Evolutionary conservation across 2,888 invertebrate species (phyloP).

Genomic region (Hydrotaea diabolus): DNA sequence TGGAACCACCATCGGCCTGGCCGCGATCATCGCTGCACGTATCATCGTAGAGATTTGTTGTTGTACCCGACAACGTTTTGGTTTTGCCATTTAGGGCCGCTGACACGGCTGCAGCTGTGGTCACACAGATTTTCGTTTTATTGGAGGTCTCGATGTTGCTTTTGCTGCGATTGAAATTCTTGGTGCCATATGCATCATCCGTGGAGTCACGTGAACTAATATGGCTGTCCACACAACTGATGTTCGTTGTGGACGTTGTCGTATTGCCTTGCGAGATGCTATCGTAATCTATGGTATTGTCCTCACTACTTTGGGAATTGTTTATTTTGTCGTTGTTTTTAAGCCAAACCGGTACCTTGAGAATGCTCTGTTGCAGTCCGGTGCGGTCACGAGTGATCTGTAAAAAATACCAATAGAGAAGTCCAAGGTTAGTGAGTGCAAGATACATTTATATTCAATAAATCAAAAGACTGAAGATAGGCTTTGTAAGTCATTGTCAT

Average conservation of each 20-base stretch:
- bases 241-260: slow-evolving; percentile 69
- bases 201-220: slow-evolving; percentile 43
- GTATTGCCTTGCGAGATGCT: slow-evolving; percentile 68
- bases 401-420: slow-evolving; percentile 1
- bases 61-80: slow-evolving; percentile 66
- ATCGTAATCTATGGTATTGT: slow-evolving; percentile 68
- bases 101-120: slow-evolving; percentile 38
- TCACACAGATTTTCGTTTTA: slow-evolving; percentile 75
- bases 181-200: slow-evolving; percentile 70
- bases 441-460: too few species aligned
- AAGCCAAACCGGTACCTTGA: slow-evolving; percentile 85
- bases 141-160: slow-evolving; percentile 78
- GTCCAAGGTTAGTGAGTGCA: too few species aligned
- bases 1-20: slow-evolving; percentile 88
- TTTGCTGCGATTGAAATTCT: slow-evolving; percentile 79
- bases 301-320: slow-evolving; percentile 48
- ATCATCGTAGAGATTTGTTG: slow-evolving; percentile 71
- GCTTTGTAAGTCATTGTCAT: too few species aligned
- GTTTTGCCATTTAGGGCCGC: slow-evolving; percentile 64
- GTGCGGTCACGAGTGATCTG: slow-evolving; percentile 92
- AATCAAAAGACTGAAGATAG: too few species aligned
- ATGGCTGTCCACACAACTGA: slow-evolving; percentile 76
- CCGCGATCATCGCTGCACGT: slow-evolving; percentile 79
- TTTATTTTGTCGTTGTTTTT: slow-evolving; percentile 78
- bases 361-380: slow-evolving; percentile 91